Conservation (phyloP, 1,140 invertebrate genomes). For the Drosophila tropicalis region DNA sequence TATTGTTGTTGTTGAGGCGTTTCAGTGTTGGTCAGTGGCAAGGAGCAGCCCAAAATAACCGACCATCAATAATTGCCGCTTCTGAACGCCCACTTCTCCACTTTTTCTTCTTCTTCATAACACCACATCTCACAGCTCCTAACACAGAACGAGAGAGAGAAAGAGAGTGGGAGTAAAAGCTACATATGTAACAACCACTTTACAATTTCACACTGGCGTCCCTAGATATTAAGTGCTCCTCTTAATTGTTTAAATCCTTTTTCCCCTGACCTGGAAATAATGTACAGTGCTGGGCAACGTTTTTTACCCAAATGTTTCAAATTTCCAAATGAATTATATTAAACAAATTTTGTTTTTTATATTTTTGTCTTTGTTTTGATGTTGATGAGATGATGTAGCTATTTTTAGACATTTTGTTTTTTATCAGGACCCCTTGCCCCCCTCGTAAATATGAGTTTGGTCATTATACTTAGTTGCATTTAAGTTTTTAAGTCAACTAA, state of each 20-base stretch:
- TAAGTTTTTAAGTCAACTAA: too few relatives aligned
- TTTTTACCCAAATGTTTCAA: too few relatives aligned
- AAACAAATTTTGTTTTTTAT: too few relatives aligned
- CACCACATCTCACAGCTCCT: neutral
- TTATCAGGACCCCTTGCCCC: too few relatives aligned
- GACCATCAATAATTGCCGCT: constrained; percentile 38
- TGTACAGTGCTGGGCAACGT: too few relatives aligned
- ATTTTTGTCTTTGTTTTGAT: too few relatives aligned
- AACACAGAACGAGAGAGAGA: neutral
- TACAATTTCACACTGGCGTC: neutral
- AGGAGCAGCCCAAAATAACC: constrained; percentile 23
- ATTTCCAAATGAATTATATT: too few relatives aligned
- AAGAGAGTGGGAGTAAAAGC: neutral
- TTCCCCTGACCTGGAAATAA: neutral
- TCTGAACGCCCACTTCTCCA: neutral
- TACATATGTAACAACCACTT: constrained; percentile 8
- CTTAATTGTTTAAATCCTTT: neutral
- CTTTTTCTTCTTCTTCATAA: neutral
- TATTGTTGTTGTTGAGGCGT: neutral
- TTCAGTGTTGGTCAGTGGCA: constrained; percentile 27
- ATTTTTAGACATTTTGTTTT: too few relatives aligned
- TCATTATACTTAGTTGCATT: too few relatives aligned
- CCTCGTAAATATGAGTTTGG: too few relatives aligned
- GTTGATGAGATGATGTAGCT: too few relatives aligned
- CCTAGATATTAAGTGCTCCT: neutral